Conservation (phyloP, 1,140 invertebrate genomes). For the Ceratina japonica region DNA sequence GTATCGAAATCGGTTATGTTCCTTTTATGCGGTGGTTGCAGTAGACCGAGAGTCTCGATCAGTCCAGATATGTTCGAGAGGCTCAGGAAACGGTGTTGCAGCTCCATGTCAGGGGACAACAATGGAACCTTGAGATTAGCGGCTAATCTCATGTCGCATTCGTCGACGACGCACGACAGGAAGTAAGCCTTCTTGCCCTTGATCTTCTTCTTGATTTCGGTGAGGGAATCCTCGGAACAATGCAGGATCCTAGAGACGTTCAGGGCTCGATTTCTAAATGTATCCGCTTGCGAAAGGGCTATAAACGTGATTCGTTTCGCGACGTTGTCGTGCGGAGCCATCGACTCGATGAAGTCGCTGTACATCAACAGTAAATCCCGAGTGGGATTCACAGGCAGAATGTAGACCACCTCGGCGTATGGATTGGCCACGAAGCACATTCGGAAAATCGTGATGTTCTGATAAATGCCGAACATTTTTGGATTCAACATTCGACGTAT, state of each 20-base stretch:
- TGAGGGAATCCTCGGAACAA: conserved; percentile 45
- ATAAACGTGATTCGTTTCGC: conserved; percentile 51
- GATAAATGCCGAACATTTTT: conserved; percentile 17
- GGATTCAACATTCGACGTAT: conserved; percentile 20
- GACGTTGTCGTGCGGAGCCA: conserved; percentile 18
- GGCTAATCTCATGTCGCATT: conserved; percentile 53
- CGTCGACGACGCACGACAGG: conserved; percentile 55
- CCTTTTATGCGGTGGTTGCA: conserved; percentile 26
- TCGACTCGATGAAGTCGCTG: conserved; percentile 51
- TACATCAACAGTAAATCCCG: conserved; percentile 52
- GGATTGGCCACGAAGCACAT: conserved; percentile 48
- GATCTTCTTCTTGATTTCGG: conserved; percentile 29
- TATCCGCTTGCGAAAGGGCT: conserved; percentile 26
- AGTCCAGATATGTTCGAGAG: conserved; percentile 21
- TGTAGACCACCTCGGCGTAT: conserved; percentile 40
- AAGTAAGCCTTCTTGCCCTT: conserved; percentile 41
- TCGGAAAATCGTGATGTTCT: conserved; percentile 43
- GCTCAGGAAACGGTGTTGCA: conserved; percentile 39
- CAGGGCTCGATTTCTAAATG: conserved; percentile 19
- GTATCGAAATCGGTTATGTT: conserved; percentile 42
- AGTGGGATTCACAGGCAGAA: conserved; percentile 35
- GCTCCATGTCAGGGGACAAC: conserved; percentile 42
- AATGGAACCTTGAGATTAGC: conserved; percentile 37
- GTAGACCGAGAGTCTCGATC: conserved; percentile 30
- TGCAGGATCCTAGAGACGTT: conserved; percentile 50